Evolutionary conservation across 1,140 invertebrate genomes (phyloP), one percentile per base, ranked within the genome.

Genomic region (Drosophila hydei): DNA sequence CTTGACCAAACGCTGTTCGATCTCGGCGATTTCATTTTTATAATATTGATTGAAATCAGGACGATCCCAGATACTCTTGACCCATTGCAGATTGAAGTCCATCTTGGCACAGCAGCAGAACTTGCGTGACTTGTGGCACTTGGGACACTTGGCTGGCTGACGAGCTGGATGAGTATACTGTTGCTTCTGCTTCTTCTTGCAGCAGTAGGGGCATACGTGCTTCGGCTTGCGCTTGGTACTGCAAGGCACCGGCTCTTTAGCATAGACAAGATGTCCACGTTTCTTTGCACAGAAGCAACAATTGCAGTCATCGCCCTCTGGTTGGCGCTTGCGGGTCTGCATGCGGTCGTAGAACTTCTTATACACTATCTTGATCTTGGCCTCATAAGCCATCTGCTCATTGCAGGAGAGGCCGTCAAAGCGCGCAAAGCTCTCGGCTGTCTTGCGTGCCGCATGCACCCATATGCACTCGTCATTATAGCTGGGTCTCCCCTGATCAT

Each of bases 231-330:
- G 78, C 11, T 88, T 80, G 11, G 45, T 65, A 19, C 69, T 68
- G 43, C 77, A 84, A 3, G 89, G 89, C 16, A 72, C 65, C 27
- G 89, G 80, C 25, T 81, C 78, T 69, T 90, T 90, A 56, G 80
- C 85, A 40, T 91, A 91, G n/a, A 91, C 75, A 6, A 91, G 21
- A 42, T 91, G 89, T 1, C 89, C 89, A 0, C 89, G 81, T 42
- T 89, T 91, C 75, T 91, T 91, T 48, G 89, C 83, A 21, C 89
- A 91, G 73, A 91, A 91, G 9, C 89, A 91, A 40, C 89, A 91
- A 50, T 91, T 91, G 30, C 89, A 91, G 19, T 91, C 85, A 8
- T 91, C 89, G n/a, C 89, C 81, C 16, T 76, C 79, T 0, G 89
- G 89, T 45, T 88, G 81, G 0, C 72, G 67, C 38, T 88, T 84